Percentiles rank a stretch among this genome's conserved stretches.
These are phyloP conservation scores for Suncus etruscus DNA, from an alignment of 2,113 vertebrate species.

Conservation along the genomic window DNA sequence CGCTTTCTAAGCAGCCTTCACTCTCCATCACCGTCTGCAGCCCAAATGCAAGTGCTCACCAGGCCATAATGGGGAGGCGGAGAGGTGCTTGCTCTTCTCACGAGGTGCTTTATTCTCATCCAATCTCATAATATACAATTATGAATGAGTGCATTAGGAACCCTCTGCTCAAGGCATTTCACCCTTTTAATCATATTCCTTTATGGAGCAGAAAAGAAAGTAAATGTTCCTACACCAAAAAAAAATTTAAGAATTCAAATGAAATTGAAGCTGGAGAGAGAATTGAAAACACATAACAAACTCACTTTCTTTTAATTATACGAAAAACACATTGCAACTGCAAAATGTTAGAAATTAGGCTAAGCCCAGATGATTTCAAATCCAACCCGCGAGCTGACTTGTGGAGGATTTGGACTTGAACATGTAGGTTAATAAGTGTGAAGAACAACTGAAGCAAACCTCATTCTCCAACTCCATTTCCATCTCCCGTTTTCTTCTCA, in stretches of 20 bases:
- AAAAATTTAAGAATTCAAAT: background rate
- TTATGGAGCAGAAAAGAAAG: constrained; percentile 84
- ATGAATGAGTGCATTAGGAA: constrained; percentile 83
- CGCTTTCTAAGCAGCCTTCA: too few relatives aligned
- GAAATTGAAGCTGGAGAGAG: constrained; percentile 64
- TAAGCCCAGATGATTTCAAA: constrained; percentile 68
- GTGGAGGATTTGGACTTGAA: constrained; percentile 72
- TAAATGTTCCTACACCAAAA: constrained; percentile 74
- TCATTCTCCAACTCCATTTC: constrained; percentile 6
- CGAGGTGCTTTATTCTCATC: constrained; percentile 85
- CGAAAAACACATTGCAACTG: constrained; percentile 71
- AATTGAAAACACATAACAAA: constrained; percentile 78
- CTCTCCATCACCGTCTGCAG: too few relatives aligned
- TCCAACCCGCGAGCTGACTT: constrained; percentile 64
- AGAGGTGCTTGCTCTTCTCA: constrained; percentile 78
- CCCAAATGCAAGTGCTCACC: too few relatives aligned
- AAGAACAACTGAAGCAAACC: constrained; percentile 66
- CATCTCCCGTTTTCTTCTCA: constrained; percentile 45
- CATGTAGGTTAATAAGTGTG: constrained; percentile 62
- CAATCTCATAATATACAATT: constrained; percentile 83
- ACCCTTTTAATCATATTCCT: constrained; percentile 87
- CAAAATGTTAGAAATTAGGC: constrained; percentile 81
- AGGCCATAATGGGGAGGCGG: constrained; percentile 76
- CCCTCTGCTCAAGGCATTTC: constrained; percentile 84
- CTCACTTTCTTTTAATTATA: constrained; percentile 84